Evolutionary conservation across 1,140 invertebrate genomes (phyloP).

Genomic region (Platorchestia sp.): DNA sequence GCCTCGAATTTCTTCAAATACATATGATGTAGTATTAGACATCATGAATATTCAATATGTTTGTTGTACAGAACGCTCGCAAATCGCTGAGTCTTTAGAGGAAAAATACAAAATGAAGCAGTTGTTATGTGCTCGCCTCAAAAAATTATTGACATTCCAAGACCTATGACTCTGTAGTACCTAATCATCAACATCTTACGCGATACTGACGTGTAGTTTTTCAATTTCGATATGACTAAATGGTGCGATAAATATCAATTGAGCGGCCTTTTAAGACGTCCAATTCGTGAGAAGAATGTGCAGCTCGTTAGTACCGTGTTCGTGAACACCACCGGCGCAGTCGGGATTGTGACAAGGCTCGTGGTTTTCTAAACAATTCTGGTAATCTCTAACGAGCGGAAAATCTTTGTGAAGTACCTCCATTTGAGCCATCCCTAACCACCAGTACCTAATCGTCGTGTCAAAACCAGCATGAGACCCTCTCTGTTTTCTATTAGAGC

Average conservation of each 20-base stretch:
- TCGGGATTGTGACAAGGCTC: background rate
- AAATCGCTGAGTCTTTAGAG: no score
- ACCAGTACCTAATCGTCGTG: constrained; percentile 23
- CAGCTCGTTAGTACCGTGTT: background rate
- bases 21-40: no score
- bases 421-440: background rate
- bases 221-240: background rate
- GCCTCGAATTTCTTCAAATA: no score
- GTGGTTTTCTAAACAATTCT: constrained; percentile 23
- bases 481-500: constrained; percentile 45
- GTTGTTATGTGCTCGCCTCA: no score
- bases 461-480: constrained; percentile 15
- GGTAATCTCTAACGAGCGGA: constrained; percentile 21
- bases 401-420: constrained; percentile 11
- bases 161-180: no score
- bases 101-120: no score
- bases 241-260: background rate
- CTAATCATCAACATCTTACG: no score
- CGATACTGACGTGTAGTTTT: no score
- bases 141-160: no score
- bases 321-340: background rate
- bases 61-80: no score
- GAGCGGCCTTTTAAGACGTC: background rate
- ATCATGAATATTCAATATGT: no score
- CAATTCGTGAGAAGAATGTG: background rate